These are phyloP conservation scores for Diachasma alloeum DNA, from an alignment of 1,140 invertebrate genomes.

Conservation along the genomic window DNA sequence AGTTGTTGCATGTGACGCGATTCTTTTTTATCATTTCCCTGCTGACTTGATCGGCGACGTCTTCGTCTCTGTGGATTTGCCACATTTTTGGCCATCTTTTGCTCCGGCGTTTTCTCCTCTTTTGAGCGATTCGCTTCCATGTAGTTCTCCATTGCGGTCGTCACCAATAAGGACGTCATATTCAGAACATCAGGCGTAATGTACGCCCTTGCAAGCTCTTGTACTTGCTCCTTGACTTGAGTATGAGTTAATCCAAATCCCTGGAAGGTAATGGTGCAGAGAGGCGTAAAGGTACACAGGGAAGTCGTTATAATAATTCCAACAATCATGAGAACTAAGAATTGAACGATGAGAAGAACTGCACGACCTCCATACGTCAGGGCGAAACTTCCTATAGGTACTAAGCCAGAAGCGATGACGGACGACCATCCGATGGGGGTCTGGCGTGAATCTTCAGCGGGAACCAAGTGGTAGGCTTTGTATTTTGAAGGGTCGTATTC, in stretches of 20 bases:
- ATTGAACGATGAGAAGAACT: slow-evolving; percentile 29
- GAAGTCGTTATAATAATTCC: slow-evolving; percentile 64
- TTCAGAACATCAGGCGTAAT: slow-evolving; percentile 66
- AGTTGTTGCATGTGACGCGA: no score
- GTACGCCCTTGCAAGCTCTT: slow-evolving; percentile 45
- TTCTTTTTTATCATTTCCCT: no score
- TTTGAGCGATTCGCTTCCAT: slow-evolving; percentile 62
- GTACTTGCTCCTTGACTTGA: slow-evolving; percentile 44
- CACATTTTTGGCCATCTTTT: neutral
- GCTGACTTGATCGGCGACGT: neutral
- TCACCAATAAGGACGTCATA: slow-evolving; percentile 69
- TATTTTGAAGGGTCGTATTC: slow-evolving; percentile 47
- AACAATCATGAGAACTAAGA: slow-evolving; percentile 45
- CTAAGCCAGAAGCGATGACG: slow-evolving; percentile 21
- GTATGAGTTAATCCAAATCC: slow-evolving; percentile 59
- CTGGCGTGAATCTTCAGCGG: slow-evolving; percentile 34
- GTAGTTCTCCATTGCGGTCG: slow-evolving; percentile 73
- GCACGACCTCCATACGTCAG: slow-evolving; percentile 30
- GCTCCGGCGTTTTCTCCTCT: neutral
- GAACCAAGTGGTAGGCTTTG: slow-evolving; percentile 38
- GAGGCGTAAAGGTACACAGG: slow-evolving; percentile 72
- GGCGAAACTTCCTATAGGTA: slow-evolving; percentile 31
- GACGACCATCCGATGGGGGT: slow-evolving; percentile 16
- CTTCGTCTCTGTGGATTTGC: neutral
- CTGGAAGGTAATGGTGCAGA: slow-evolving; percentile 70